These are phyloP conservation scores for Cyanoramphus novaezelandiae DNA, from an alignment of 2,113 vertebrate species.

Conservation along the genomic window DNA sequence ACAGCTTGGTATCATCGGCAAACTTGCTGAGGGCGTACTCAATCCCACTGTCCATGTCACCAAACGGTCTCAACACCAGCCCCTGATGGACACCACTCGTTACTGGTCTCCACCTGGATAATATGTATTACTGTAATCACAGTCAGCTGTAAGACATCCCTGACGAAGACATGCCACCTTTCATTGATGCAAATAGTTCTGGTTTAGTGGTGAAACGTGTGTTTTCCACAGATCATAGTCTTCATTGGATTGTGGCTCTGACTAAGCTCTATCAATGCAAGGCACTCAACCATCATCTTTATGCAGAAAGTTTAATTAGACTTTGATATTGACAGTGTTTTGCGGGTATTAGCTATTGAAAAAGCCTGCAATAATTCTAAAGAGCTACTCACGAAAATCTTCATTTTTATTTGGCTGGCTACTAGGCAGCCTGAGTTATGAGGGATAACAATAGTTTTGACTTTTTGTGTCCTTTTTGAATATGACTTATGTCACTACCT, in stretches of 20 bases:
- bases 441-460: neutral
- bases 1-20: too few relatives aligned
- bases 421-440: neutral
- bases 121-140: neutral
- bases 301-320: neutral
- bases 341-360: neutral
- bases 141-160: neutral
- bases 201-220: neutral
- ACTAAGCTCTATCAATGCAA: neutral
- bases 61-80: too few relatives aligned
- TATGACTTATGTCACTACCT: neutral
- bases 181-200: neutral
- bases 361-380: neutral
- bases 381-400: neutral
- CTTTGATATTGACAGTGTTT: neutral
- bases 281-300: rapidly evolving
- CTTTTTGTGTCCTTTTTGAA: neutral
- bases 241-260: neutral
- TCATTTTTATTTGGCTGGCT: neutral
- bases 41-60: too few relatives aligned
- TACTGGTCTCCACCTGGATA: neutral
- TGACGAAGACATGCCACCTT: rapidly evolving
- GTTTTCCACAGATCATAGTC: neutral
- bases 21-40: too few relatives aligned
- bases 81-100: too few relatives aligned